A percentile compares a stretch with the other conserved stretches of the same genome.
Evolutionary conservation across 2,888 invertebrate species (phyloP).

Genomic region (Drosophila histrio): DNA sequence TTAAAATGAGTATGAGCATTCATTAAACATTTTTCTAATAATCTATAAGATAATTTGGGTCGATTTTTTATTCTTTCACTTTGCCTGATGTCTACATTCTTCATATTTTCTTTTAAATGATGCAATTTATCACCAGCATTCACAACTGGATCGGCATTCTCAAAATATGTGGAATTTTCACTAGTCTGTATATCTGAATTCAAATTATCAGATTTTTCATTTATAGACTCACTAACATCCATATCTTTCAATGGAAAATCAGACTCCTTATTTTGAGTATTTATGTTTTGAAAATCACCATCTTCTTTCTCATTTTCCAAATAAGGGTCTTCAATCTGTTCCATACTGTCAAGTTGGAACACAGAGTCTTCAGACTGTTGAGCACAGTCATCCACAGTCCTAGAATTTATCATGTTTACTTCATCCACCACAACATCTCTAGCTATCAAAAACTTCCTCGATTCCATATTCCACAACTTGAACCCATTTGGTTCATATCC

Average conservation of each 20-base stretch:
- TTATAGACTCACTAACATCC: background rate
- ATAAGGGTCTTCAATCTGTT: background rate
- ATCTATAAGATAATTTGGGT: constrained; percentile 16
- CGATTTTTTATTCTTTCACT: background rate
- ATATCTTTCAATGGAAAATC: background rate
- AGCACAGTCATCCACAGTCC: constrained; percentile 4
- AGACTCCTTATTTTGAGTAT: background rate
- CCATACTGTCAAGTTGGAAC: background rate
- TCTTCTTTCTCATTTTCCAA: background rate
- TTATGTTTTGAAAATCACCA: background rate
- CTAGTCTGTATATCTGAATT: background rate
- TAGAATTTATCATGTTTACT: constrained; percentile 33
- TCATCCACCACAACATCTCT: no score
- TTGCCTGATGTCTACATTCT: background rate
- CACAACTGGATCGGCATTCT: constrained; percentile 7
- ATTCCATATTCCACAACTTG: constrained; percentile 40
- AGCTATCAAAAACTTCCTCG: constrained; percentile 20
- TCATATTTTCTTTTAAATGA: no score
- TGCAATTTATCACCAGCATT: constrained; percentile 12
- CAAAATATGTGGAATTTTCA: constrained; percentile 5
- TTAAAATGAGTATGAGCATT: background rate
- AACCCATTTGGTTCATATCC: constrained; percentile 34
- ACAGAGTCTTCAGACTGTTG: background rate
- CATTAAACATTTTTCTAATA: no score
- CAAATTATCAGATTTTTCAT: background rate